Conservation (phyloP, 2,797 vertebrate genomes). For the Borostomias antarcticus region DNA sequence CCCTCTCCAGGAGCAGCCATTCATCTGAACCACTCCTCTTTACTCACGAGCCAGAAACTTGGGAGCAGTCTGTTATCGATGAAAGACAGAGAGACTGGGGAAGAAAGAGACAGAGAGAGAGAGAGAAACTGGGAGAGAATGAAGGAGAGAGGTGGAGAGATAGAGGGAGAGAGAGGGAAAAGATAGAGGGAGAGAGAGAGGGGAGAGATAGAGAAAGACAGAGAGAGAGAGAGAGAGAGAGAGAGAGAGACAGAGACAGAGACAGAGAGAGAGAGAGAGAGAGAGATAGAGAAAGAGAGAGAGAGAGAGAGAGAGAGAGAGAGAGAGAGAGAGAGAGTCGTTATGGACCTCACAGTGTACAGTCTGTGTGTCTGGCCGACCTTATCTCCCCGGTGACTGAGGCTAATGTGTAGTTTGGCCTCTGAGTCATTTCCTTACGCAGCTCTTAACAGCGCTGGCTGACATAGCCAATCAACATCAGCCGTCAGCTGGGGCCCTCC, state of each 20-base stretch:
- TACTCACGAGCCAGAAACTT: constrained; percentile 60
- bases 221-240: constrained; percentile 15
- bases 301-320: constrained; percentile 31
- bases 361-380: constrained; percentile 33
- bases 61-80: constrained; percentile 39
- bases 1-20: constrained; percentile 49
- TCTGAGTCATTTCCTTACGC: constrained; percentile 35
- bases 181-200: neutral
- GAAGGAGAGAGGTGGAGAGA: constrained; percentile 18
- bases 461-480: constrained; percentile 25
- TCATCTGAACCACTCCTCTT: constrained; percentile 52
- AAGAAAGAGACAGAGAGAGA: constrained; percentile 35
- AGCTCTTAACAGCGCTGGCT: constrained; percentile 16
- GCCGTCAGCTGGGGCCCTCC: constrained; percentile 11
- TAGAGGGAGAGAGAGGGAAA: constrained; percentile 48
- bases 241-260: constrained; percentile 32
- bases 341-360: constrained; percentile 7
- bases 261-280: too few species aligned
- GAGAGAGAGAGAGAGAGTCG: neutral
- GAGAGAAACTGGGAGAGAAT: constrained; percentile 26
- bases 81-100: constrained; percentile 15
- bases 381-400: constrained; percentile 49
- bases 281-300: too few species aligned
- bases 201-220: too few species aligned
- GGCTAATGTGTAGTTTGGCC: constrained; percentile 46